Percentiles rank a stretch among this genome's conserved stretches.
phyloP scores from a whole-genome alignment of 2,888 invertebrate genomes.

The Ferrisia virgata region DNA sequence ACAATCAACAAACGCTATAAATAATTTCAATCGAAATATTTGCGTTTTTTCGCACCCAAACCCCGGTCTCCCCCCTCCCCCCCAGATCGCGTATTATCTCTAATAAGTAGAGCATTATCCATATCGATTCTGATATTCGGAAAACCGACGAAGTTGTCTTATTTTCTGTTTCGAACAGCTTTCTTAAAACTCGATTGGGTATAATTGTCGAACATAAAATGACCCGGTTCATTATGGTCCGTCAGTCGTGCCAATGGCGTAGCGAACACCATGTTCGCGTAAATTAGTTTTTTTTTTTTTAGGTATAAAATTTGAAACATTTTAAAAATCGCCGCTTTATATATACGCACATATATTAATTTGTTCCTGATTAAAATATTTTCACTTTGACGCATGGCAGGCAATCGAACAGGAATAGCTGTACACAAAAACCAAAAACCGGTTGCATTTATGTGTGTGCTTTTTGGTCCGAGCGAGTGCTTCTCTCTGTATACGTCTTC shows the following conservation, averaged over 20 bases:
- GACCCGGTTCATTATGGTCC: too few species aligned
- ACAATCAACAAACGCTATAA: too few species aligned
- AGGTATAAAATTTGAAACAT: constrained; percentile 17
- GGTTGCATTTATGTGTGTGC: neutral
- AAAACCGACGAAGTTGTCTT: neutral
- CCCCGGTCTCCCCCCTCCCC: too few species aligned
- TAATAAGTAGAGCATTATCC: neutral
- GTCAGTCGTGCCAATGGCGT: too few species aligned
- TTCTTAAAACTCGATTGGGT: neutral
- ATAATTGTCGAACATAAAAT: too few species aligned
- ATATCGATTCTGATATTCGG: neutral
- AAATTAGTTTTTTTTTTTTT: constrained; percentile 10
- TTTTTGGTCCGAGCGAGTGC: neutral
- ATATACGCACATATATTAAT: neutral
- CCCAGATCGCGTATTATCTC: too few species aligned
- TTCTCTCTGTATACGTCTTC: neutral
- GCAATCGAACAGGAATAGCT: neutral
- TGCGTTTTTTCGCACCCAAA: too few species aligned
- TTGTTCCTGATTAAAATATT: constrained; percentile 12
- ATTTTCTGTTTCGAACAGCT: neutral
- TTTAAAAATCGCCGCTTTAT: neutral
- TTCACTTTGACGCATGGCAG: neutral
- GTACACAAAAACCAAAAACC: neutral
- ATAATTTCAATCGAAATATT: too few species aligned
- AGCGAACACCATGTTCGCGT: neutral